phyloP scores from a whole-genome alignment of 1,140 invertebrate genomes.

The Diploscapter pachys region DNA sequence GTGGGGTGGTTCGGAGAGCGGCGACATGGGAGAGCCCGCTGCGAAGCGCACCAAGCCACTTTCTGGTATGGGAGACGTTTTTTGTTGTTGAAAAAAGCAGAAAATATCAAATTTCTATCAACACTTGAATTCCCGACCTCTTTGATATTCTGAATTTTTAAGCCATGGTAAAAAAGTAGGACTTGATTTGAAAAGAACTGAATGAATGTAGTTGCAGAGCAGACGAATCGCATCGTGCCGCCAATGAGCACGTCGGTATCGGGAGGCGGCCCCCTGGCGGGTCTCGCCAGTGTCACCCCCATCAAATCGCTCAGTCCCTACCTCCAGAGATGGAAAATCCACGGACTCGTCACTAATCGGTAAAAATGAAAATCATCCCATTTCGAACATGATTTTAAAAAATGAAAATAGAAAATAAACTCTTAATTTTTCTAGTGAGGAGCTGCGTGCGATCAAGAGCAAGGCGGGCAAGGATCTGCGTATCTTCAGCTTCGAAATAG shows the following conservation, averaged over 20 bases:
- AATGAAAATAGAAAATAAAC: too few relatives aligned
- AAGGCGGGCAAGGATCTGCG: constrained; percentile 67
- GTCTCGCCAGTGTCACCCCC: constrained; percentile 23
- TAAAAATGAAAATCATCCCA: too few relatives aligned
- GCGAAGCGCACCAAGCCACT: not conserved
- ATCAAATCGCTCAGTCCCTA: constrained; percentile 49
- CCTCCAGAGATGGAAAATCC: constrained; percentile 68
- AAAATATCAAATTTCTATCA: too few relatives aligned
- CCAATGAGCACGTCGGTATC: not conserved
- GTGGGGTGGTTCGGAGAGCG: not conserved
- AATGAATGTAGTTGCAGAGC: too few relatives aligned
- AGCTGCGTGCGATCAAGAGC: constrained; percentile 83
- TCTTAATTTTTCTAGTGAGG: constrained; percentile 66
- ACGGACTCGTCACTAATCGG: constrained; percentile 74
- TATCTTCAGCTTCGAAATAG: constrained; percentile 79
- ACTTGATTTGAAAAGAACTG: too few relatives aligned
- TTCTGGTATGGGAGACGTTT: too few relatives aligned
- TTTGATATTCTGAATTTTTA: too few relatives aligned
- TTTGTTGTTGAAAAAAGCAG: too few relatives aligned
- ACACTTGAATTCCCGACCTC: too few relatives aligned
- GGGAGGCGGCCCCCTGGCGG: not conserved
- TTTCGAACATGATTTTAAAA: too few relatives aligned
- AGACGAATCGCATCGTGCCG: not conserved
- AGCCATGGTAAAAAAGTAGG: too few relatives aligned
- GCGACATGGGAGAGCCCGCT: not conserved